phyloP scores from a whole-genome alignment of 2,797 vertebrate species.

The Toxotes lorentzi region DNA sequence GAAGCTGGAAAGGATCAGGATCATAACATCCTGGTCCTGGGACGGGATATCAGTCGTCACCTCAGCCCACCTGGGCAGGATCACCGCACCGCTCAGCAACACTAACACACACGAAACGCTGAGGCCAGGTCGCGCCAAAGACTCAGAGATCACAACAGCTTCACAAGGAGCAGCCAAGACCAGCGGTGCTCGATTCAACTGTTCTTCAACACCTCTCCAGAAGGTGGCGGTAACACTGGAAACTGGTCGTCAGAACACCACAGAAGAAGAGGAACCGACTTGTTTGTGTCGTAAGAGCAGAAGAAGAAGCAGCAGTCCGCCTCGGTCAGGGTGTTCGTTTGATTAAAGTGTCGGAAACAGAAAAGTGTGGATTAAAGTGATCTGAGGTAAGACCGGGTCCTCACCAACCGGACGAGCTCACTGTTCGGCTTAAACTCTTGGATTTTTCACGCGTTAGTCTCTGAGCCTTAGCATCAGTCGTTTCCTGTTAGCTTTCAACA shows the following conservation, averaged over 20 bases:
- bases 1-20: too few relatives aligned
- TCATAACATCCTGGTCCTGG: too few relatives aligned
- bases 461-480: neutral
- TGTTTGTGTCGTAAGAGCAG: neutral
- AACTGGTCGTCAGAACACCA: neutral
- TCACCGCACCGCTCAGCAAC: too few relatives aligned
- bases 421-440: neutral
- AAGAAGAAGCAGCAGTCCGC: neutral
- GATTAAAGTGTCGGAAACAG: neutral
- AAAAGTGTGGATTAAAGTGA: neutral
- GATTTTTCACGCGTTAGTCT: too few relatives aligned
- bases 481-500: constrained; percentile 11
- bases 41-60: too few relatives aligned
- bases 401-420: neutral
- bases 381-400: neutral
- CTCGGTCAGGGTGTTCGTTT: neutral
- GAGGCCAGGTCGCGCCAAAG: too few relatives aligned
- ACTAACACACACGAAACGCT: too few relatives aligned
- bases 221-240: neutral
- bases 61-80: too few relatives aligned
- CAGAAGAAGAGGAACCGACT: neutral
- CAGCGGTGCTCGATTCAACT: too few relatives aligned
- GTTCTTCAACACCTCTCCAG: neutral
- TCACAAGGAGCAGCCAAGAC: too few relatives aligned
- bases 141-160: too few relatives aligned